Evolutionary conservation across 2,113 vertebrate species (phyloP).

Genomic region (Scomber scombrus): DNA sequence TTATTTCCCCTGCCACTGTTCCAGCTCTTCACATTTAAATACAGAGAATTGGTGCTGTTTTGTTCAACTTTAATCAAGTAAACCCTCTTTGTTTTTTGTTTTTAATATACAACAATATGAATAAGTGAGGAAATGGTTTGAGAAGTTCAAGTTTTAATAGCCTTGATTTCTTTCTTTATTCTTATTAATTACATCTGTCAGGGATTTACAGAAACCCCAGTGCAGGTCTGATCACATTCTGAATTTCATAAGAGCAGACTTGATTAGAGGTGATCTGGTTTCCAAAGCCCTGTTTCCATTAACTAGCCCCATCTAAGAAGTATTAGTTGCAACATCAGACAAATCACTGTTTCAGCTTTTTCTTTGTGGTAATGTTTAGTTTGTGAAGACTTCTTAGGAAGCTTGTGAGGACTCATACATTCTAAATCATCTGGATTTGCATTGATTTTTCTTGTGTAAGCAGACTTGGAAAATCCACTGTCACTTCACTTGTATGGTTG

Average conservation of each 20-base stretch:
- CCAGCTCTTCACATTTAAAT: neutral
- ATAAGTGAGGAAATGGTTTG: neutral
- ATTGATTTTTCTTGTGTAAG: slow-evolving; percentile 34
- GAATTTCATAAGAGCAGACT: neutral
- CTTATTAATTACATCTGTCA: neutral
- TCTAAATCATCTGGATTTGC: slow-evolving; percentile 28
- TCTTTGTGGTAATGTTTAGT: slow-evolving; percentile 8
- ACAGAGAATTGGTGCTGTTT: neutral
- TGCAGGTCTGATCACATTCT: neutral
- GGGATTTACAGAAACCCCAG: slow-evolving; percentile 5
- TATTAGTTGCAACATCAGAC: neutral
- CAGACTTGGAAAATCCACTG: neutral
- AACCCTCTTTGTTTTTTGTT: too few species aligned
- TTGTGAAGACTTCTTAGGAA: slow-evolving; percentile 9
- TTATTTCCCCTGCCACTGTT: too few species aligned
- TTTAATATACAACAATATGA: too few species aligned
- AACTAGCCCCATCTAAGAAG: neutral
- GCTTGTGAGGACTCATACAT: slow-evolving; percentile 25
- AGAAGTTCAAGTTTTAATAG: slow-evolving; percentile 21
- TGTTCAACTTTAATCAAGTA: neutral
- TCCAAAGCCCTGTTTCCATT: slow-evolving; percentile 16
- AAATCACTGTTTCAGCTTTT: neutral
- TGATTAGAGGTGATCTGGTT: slow-evolving; percentile 22
- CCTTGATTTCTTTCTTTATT: neutral
- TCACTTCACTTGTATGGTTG: neutral